These are phyloP conservation scores for Drosophila rellima DNA, from an alignment of 2,888 invertebrate species.

Conservation along the genomic window DNA sequence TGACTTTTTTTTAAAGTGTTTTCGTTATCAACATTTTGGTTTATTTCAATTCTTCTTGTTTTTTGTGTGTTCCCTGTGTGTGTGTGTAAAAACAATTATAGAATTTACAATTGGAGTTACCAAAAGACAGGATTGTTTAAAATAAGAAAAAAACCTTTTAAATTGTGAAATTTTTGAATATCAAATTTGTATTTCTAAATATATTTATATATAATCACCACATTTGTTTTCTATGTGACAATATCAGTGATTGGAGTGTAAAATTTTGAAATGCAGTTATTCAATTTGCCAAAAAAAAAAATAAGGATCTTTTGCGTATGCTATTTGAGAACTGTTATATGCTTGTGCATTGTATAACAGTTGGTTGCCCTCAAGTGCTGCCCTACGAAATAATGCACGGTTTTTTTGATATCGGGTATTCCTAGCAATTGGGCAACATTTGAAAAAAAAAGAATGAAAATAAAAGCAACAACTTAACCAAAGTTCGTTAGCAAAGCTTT, in stretches of 20 bases:
- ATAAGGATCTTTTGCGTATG: conserved; percentile 9
- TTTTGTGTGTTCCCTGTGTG: neutral
- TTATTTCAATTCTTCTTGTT: neutral
- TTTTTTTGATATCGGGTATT: conserved; percentile 54
- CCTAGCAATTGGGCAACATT: conserved; percentile 28
- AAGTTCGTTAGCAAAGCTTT: conserved; percentile 24
- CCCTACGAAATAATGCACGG: conserved; percentile 2
- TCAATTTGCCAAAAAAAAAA: neutral
- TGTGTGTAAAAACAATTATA: neutral
- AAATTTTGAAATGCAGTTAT: conserved; percentile 7
- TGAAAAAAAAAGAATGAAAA: neutral
- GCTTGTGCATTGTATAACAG: conserved; percentile 16
- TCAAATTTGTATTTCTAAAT: neutral
- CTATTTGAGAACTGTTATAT: conserved; percentile 10
- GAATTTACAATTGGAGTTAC: neutral
- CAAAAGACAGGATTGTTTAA: neutral
- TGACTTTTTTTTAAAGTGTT: conserved; percentile 12
- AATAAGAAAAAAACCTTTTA: neutral
- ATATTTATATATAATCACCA: neutral
- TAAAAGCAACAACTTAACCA: conserved; percentile 1
- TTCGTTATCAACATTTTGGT: neutral
- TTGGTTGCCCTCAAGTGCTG: conserved; percentile 4
- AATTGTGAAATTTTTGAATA: neutral
- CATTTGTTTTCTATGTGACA: neutral
- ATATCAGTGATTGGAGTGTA: neutral